Evolutionary conservation across 2,888 invertebrate genomes (phyloP), one percentile per base, ranked within the genome.

Genomic region (Danaus chrysippus): DNA sequence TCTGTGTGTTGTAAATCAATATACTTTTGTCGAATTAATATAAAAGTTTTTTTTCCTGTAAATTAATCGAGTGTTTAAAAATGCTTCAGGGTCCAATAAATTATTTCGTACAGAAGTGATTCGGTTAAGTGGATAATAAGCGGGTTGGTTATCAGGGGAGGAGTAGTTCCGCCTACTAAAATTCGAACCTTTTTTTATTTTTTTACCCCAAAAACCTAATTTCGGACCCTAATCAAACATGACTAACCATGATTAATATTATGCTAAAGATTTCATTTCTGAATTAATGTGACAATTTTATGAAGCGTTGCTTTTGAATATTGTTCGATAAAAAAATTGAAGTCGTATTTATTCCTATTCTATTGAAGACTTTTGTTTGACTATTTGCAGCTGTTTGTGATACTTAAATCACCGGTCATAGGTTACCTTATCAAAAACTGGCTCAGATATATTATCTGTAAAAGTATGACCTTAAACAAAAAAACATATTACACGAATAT

Each of bases 91-190:
- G 57, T 62, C 55, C 54, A 66, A 71, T 68, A 66, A 71, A 69
- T 75, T 78, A 77, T 81, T 78, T 78, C 65, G 78, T 78, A 86
- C 90, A 89, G 90, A 90, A 91, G 90, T 90, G 88, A 85, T 87
- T 77, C 76, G 70, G 76, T 70, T 89, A 91, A 91, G 87, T 91
- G 88, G 89, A 81, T 91, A 90, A 91, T 88, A 79, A 82, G 77
- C 74, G 78, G 87, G 82, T 78, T 78, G 77, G 80, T 72, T 71
- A 72, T 67, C 76, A 73, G 77, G 76, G 88, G 88, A 85, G 89
- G 82, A 76, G 78, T 80, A 1, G 79, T 73, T 77, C 76, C 90
- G 87, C 90, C 90, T 70, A 74, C 74, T 77, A 71, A 79, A 78
- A 80, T 73, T 72, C 71, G 70, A 73, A 75, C 71, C 73, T 75